Conservation (phyloP, 2,113 vertebrate genomes). For the Colius striatus region DNA sequence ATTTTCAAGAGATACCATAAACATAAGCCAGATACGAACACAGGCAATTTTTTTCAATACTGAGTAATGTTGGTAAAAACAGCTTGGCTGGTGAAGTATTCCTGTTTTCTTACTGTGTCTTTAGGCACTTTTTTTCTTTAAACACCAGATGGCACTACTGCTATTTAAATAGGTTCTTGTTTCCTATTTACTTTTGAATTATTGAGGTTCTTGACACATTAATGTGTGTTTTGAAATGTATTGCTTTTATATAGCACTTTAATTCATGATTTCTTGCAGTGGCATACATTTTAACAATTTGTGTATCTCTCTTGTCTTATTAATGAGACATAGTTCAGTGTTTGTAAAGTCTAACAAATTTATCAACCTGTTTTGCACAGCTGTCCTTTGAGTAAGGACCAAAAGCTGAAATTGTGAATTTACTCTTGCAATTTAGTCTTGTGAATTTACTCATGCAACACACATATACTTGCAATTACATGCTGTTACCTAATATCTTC, state of each 20-base stretch:
- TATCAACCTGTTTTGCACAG: background rate
- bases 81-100: background rate
- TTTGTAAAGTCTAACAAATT: background rate
- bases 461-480: background rate
- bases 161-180: background rate
- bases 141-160: constrained; percentile 54
- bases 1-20: background rate
- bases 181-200: background rate
- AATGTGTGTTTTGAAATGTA: background rate
- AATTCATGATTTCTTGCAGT: background rate
- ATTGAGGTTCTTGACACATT: background rate
- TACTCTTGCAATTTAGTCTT: background rate
- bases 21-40: background rate
- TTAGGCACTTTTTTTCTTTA: background rate
- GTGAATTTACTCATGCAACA: background rate
- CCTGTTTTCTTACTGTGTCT: background rate
- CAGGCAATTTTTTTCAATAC: background rate
- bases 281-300: background rate
- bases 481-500: background rate
- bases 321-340: background rate
- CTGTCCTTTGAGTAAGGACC: background rate
- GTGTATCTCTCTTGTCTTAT: background rate
- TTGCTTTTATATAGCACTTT: background rate
- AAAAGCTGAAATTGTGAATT: background rate
- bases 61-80: background rate